Percentiles rank a stretch among this genome's conserved stretches.
Evolutionary conservation across 2,113 vertebrate genomes (phyloP).

Genomic region (Lophochroa leadbeateri): DNA sequence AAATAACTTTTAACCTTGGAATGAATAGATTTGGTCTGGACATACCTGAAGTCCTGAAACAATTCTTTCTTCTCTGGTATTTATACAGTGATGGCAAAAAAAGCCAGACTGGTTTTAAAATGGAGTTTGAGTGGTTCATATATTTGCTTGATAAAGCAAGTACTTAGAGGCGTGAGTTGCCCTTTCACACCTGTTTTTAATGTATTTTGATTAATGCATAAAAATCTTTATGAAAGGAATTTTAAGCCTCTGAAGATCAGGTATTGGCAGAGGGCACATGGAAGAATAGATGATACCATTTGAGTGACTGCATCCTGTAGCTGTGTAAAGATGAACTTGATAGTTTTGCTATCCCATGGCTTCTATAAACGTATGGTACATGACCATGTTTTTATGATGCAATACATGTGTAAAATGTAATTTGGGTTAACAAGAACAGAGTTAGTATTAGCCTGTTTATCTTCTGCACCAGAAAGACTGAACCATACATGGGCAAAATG

Average conservation of each 20-base stretch:
- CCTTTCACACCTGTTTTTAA: background rate
- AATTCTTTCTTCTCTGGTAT: background rate
- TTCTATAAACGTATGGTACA: background rate
- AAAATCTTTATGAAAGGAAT: background rate
- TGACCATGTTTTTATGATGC: background rate
- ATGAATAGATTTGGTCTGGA: background rate
- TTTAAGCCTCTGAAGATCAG: background rate
- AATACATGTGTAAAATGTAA: background rate
- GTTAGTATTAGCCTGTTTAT: rapidly evolving
- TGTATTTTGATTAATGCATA: background rate
- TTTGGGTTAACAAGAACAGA: background rate
- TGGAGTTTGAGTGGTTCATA: background rate
- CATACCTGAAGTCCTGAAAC: background rate
- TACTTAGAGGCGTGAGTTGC: background rate
- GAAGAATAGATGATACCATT: background rate
- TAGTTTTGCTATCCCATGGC: background rate
- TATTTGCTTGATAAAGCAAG: background rate
- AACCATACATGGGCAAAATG: background rate
- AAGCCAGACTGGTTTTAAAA: background rate
- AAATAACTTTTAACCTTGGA: background rate
- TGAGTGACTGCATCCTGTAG: background rate
- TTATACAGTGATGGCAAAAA: background rate
- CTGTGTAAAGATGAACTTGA: background rate
- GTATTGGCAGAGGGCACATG: background rate
- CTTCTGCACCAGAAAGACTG: background rate